Percentiles rank a stretch among this genome's conserved stretches.
phyloP scores from a whole-genome alignment of 2,888 invertebrate species.

The Epiblema foenella region DNA sequence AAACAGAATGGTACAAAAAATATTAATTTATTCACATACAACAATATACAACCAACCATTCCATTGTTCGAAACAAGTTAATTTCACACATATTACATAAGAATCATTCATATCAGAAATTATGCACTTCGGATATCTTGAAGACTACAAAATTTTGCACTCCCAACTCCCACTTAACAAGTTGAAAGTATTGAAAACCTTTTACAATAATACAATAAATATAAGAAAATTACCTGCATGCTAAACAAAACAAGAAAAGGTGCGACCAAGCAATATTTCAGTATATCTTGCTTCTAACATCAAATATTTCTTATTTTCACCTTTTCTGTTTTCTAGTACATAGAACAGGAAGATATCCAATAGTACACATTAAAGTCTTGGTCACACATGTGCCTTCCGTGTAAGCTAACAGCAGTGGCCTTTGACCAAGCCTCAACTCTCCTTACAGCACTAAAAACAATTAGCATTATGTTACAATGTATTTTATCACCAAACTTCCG shows the following conservation, averaged over 20 bases:
- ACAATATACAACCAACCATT: constrained; percentile 30
- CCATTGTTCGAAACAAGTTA: constrained; percentile 37
- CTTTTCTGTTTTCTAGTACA: neutral
- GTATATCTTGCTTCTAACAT: neutral
- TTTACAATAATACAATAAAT: neutral
- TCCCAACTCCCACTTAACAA: neutral
- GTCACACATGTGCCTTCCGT: too few relatives aligned
- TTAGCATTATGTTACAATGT: neutral
- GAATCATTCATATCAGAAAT: constrained; percentile 8
- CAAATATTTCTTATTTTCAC: too few relatives aligned
- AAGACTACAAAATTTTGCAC: neutral
- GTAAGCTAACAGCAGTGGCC: too few relatives aligned
- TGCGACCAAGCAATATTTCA: neutral
- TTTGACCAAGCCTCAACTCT: too few relatives aligned
- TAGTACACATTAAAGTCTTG: neutral
- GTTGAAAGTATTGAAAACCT: neutral
- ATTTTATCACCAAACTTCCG: neutral
- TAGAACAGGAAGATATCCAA: constrained; percentile 1
- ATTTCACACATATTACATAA: constrained; percentile 21
- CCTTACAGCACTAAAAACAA: neutral
- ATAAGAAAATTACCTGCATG: neutral
- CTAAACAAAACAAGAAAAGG: neutral
- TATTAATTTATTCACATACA: constrained; percentile 42
- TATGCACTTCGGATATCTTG: neutral
- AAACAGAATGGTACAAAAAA: constrained; percentile 25